Conservation (phyloP, 2,888 invertebrate genomes). For the Ommatoiulus sabulosus region DNA sequence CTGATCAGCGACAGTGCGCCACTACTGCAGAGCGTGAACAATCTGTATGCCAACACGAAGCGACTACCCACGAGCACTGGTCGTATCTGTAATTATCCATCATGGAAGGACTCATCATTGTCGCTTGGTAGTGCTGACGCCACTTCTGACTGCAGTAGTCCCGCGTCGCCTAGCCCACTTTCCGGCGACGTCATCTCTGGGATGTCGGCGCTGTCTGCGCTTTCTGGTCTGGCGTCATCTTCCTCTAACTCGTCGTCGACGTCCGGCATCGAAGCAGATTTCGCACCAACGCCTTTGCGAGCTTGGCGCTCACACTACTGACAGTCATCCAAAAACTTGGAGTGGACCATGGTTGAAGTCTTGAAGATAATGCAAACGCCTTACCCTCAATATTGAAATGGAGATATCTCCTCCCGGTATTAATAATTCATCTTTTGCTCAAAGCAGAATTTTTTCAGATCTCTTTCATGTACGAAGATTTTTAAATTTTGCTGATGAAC, state of each 20-base stretch:
- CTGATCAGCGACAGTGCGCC: conserved; percentile 38
- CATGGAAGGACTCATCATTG: conserved; percentile 45
- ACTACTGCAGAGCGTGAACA: neutral
- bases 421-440: no score
- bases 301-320: neutral
- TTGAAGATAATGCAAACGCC: no score
- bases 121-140: neutral
- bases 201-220: conserved; percentile 49
- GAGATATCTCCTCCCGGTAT: no score
- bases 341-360: no score
- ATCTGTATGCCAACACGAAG: neutral
- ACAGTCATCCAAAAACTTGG: neutral
- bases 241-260: conserved; percentile 37
- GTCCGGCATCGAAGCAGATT: conserved; percentile 42
- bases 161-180: neutral
- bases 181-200: conserved; percentile 50
- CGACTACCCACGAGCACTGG: neutral
- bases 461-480: no score
- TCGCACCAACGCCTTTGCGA: neutral
- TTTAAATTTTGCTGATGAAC: no score
- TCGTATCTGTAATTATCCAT: neutral
- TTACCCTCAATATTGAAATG: no score
- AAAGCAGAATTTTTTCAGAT: no score
- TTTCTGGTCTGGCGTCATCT: neutral
- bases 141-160: neutral